Base-by-base conservation (phyloP, 2,888 invertebrate species). In the Plebejus anna region DNA sequence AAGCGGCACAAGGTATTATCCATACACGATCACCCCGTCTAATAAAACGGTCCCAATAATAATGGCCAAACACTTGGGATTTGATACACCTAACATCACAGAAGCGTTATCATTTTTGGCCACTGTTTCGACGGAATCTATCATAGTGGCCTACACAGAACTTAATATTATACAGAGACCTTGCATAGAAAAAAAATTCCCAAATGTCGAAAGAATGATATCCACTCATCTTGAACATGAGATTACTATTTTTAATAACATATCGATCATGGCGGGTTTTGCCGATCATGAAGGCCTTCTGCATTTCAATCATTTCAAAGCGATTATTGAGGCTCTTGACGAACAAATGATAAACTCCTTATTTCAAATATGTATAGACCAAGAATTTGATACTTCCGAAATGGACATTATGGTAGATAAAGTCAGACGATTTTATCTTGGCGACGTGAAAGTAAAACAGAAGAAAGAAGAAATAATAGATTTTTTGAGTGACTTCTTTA, bases 261-360 rank as follows among this genome's bases (percentile, higher is more conserved):
- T 87, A n/a, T 81, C 86, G n/a, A 80, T 89, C 75, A 88, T 55
- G 81, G 70, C 86, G 7, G 90, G 90, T 11, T 88, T 84, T 55
- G 83, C 87, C 79, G 76, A 81, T 83, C 76, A 80, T 83, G 77
- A 90, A 88, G 66, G 66, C 1, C 1, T 66, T 32, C 32, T 66
- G 1, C 32, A 32, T 4, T 32, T 11, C 28, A 61, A 1, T 32
- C 1, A 4, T 4, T 66, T 4, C 13, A 13, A 32, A 66, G 5
- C 4, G 1, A 66, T 32, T 66, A 66, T 32, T 5, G 32, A 11
- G 51, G 51, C 11, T 16, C 13, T 32, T 4, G 11, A 66, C 32
- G 32, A 66, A 66, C 4, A 3, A 32, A 11, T 11, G 66, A 11
- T 11, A 28, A 66, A 66, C 4, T 22, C 11, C 11, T 32, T 66